Evolutionary conservation across 2,888 invertebrate genomes (phyloP).

Genomic region (Synanthedon tipuliformis): DNA sequence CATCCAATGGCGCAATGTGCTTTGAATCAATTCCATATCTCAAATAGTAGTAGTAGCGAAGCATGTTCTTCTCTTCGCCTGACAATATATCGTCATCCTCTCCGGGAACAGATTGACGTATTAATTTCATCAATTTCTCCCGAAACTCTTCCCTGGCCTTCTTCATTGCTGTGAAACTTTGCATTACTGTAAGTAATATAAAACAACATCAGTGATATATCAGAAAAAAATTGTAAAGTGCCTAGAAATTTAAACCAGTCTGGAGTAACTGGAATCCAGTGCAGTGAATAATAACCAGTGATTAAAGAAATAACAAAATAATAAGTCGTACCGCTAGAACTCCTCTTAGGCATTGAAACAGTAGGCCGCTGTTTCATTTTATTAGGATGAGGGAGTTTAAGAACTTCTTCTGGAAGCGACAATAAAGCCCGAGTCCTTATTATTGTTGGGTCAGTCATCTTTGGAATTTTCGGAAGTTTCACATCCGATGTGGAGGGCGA

Average conservation of each 20-base stretch:
- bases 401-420: slow-evolving; percentile 73
- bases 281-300: too few relatives aligned
- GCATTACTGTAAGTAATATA: slow-evolving; percentile 57
- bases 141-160: slow-evolving; percentile 87
- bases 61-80: slow-evolving; percentile 74
- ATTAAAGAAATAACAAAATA: too few relatives aligned
- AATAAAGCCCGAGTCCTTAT: slow-evolving; percentile 70
- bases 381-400: slow-evolving; percentile 52
- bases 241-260: too few relatives aligned
- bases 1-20: slow-evolving; percentile 87
- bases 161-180: slow-evolving; percentile 76
- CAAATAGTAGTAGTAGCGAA: slow-evolving; percentile 91
- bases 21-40: slow-evolving; percentile 91
- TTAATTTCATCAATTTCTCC: slow-evolving; percentile 79
- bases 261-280: too few relatives aligned
- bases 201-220: too few relatives aligned
- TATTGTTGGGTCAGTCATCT: slow-evolving; percentile 70
- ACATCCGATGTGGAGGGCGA: slow-evolving; percentile 55
- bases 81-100: slow-evolving; percentile 64
- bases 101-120: slow-evolving; percentile 69
- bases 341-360: slow-evolving; percentile 26
- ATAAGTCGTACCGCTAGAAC: slow-evolving; percentile 36
- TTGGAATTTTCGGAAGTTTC: slow-evolving; percentile 66
- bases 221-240: too few relatives aligned
- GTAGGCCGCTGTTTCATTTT: slow-evolving; percentile 34